A percentile compares a stretch with the other conserved stretches of the same genome.
Conservation (phyloP, 2,888 invertebrate genomes). For the Hesperia comma region DNA sequence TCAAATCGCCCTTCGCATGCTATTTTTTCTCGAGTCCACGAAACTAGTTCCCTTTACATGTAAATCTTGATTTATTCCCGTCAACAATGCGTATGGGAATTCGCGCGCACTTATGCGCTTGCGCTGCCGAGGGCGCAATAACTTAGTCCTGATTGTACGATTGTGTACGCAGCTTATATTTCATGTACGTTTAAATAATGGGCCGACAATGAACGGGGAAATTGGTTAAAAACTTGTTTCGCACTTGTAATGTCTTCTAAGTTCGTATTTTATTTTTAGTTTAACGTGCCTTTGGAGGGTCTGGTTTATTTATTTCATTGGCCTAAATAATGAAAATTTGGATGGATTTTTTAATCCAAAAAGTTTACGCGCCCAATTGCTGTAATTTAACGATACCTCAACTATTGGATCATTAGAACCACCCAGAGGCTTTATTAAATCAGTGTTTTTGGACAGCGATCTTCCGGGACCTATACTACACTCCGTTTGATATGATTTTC, state of each 20-base stretch:
- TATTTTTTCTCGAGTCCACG: constrained; percentile 55
- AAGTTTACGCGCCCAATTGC: no score
- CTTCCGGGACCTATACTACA: no score
- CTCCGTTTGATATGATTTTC: no score
- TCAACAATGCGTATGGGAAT: constrained; percentile 80
- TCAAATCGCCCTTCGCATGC: constrained; percentile 58
- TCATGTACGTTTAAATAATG: constrained; percentile 50
- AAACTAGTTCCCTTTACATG: constrained; percentile 75
- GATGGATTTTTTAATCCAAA: no score
- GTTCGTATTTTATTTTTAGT: background rate
- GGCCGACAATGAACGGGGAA: constrained; percentile 63
- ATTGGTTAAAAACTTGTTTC: constrained; percentile 42
- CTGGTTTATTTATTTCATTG: constrained; percentile 39
- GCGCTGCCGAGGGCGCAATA: constrained; percentile 8
- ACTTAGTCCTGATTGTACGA: constrained; percentile 34
- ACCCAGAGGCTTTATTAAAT: no score
- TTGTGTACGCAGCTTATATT: constrained; percentile 43
- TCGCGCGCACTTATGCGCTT: constrained; percentile 47
- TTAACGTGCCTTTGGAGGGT: constrained; percentile 45
- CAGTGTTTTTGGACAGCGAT: no score
- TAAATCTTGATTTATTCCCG: constrained; percentile 81
- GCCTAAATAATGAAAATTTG: no score
- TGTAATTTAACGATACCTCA: no score
- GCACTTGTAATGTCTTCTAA: background rate
- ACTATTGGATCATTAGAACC: no score